Evolutionary conservation across 2,113 vertebrate genomes (phyloP).

Genomic region (Perca schrenkii): DNA sequence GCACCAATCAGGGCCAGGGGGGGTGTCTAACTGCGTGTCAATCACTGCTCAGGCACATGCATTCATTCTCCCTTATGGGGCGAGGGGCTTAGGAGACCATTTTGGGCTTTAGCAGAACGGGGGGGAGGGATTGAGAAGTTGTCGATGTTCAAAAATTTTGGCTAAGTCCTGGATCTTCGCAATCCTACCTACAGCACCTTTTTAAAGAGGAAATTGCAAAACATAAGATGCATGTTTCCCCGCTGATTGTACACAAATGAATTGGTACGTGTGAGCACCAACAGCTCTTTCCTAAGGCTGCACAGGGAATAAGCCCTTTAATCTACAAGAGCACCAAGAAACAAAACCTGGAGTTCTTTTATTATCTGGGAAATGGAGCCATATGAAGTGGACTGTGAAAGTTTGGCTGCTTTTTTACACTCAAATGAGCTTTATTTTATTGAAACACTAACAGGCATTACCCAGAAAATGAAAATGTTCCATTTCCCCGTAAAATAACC

Average conservation of each 20-base stretch:
- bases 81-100: too few relatives aligned
- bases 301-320: conserved; percentile 27
- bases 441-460: conserved; percentile 56
- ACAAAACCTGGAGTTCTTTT: conserved; percentile 29
- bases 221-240: conserved; percentile 2
- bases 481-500: conserved; percentile 43
- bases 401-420: conserved; percentile 53
- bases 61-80: too few relatives aligned
- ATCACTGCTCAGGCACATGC: too few relatives aligned
- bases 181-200: too few relatives aligned
- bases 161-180: too few relatives aligned
- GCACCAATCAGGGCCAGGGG: too few relatives aligned
- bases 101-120: too few relatives aligned
- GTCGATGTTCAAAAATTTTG: too few relatives aligned
- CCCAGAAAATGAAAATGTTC: conserved; percentile 51
- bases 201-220: conserved; percentile 2
- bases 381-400: conserved; percentile 23
- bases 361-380: conserved; percentile 21
- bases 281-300: conserved; percentile 2
- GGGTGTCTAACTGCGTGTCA: too few relatives aligned
- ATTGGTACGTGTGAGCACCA: conserved; percentile 17
- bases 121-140: too few relatives aligned
- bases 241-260: conserved; percentile 12
- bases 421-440: conserved; percentile 48
- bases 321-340: background rate